phyloP scores from a whole-genome alignment of 2,113 vertebrate species.

The Lota lota region DNA sequence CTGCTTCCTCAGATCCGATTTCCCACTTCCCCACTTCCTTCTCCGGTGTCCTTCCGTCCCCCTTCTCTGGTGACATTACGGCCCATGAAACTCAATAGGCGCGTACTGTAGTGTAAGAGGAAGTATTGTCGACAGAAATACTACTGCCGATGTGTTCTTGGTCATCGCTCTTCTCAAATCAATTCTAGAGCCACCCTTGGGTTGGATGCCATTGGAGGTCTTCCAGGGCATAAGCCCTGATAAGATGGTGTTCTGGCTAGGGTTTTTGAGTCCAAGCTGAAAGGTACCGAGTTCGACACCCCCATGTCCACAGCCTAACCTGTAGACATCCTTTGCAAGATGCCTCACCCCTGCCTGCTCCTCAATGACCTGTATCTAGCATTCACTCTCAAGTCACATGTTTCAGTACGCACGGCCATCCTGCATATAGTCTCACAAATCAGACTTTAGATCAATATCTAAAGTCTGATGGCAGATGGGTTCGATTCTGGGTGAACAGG shows the following conservation, averaged over 20 bases:
- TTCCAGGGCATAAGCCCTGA: too few relatives aligned
- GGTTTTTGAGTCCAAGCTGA: too few relatives aligned
- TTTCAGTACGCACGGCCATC: too few relatives aligned
- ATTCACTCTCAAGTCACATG: too few relatives aligned
- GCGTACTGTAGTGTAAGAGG: slow-evolving; percentile 21
- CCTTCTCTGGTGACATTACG: slow-evolving; percentile 33
- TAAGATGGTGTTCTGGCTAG: too few relatives aligned
- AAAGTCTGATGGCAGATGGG: too few relatives aligned
- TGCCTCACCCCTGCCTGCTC: neutral
- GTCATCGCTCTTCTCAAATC: slow-evolving; percentile 1
- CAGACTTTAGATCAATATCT: too few relatives aligned
- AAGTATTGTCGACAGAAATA: slow-evolving; percentile 37
- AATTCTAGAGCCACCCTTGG: neutral
- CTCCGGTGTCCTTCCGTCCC: slow-evolving; percentile 37
- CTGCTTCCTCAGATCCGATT: slow-evolving; percentile 32
- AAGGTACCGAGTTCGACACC: too few relatives aligned
- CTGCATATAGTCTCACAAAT: too few relatives aligned
- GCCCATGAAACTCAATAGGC: slow-evolving; percentile 40
- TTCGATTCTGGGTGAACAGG: too few relatives aligned
- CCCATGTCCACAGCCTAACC: too few relatives aligned
- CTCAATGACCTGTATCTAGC: neutral
- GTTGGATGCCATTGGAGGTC: neutral
- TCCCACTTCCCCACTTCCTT: slow-evolving; percentile 6
- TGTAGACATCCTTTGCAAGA: neutral
- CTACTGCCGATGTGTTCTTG: neutral